These are phyloP conservation scores for Symphodus melops DNA, from an alignment of 2,113 vertebrate genomes.

Conservation along the genomic window DNA sequence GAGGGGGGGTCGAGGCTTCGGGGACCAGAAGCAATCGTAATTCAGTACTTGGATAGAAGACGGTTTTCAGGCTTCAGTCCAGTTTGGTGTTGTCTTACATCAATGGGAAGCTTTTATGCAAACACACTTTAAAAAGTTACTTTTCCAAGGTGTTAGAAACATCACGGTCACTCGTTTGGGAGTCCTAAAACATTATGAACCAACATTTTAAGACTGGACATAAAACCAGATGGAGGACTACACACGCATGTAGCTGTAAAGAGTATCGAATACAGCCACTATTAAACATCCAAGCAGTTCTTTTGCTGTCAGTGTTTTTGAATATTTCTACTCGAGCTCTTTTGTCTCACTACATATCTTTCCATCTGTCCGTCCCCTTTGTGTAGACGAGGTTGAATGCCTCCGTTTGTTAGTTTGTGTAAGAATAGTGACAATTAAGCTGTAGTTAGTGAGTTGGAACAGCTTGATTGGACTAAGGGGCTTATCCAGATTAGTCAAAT, in stretches of 20 bases:
- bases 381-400: conserved; percentile 46
- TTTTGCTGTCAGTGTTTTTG: conserved; percentile 2
- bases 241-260: conserved; percentile 9
- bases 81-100: conserved; percentile 10
- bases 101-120: neutral
- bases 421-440: conserved; percentile 57
- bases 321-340: conserved; percentile 17
- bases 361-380: conserved; percentile 22
- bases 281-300: conserved; percentile 1
- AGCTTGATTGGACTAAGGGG: conserved; percentile 55
- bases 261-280: neutral
- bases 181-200: conserved; percentile 18
- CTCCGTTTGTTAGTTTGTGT: conserved; percentile 41
- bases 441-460: conserved; percentile 66
- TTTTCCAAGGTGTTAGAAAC: conserved; percentile 5
- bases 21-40: conserved; percentile 8
- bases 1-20: too few species aligned
- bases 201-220: conserved; percentile 10
- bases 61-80: conserved; percentile 16
- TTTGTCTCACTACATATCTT: conserved; percentile 36
- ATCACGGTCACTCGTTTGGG: conserved; percentile 9
- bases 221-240: conserved; percentile 3
- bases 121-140: neutral
- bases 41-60: conserved; percentile 31
- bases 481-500: conserved; percentile 70